These are phyloP conservation scores for Parapsyche elsis DNA, from an alignment of 1,140 invertebrate species.

Conservation along the genomic window DNA sequence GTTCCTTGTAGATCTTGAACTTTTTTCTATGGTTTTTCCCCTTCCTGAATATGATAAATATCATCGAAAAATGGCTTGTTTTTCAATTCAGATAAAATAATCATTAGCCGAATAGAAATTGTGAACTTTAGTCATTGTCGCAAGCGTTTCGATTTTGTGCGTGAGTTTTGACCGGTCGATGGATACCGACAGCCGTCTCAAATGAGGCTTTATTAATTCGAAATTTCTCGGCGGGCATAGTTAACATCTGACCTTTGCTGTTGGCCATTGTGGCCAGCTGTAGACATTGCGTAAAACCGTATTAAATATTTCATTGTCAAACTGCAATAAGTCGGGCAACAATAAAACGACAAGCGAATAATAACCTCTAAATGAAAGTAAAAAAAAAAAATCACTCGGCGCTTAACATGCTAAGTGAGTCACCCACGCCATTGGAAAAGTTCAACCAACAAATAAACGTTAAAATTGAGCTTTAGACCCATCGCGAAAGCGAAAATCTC, in stretches of 20 bases:
- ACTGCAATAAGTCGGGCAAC: constrained; percentile 23
- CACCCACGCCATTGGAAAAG: neutral
- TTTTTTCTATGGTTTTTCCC: no score
- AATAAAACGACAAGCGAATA: neutral
- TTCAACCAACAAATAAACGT: no score
- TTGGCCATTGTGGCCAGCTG: constrained; percentile 12
- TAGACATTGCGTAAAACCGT: constrained; percentile 17
- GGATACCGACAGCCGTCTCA: constrained; percentile 17
- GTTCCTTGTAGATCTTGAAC: no score
- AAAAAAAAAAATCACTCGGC: neutral
- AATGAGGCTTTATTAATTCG: constrained; percentile 33
- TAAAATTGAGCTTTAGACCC: no score
- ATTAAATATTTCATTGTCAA: constrained; percentile 34
- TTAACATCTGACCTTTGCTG: constrained; percentile 27
- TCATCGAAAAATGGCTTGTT: no score
- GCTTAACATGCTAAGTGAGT: neutral
- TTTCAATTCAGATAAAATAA: no score
- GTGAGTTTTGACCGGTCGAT: constrained; percentile 14
- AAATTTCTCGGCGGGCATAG: constrained; percentile 29
- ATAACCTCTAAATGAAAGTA: neutral
- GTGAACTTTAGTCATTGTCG: neutral
- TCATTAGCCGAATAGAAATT: no score
- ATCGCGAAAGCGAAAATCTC: neutral
- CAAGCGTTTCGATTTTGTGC: neutral
- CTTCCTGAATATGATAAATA: no score